Evolutionary conservation across 2,797 vertebrate species (phyloP).

Genomic region (Sparus aurata): DNA sequence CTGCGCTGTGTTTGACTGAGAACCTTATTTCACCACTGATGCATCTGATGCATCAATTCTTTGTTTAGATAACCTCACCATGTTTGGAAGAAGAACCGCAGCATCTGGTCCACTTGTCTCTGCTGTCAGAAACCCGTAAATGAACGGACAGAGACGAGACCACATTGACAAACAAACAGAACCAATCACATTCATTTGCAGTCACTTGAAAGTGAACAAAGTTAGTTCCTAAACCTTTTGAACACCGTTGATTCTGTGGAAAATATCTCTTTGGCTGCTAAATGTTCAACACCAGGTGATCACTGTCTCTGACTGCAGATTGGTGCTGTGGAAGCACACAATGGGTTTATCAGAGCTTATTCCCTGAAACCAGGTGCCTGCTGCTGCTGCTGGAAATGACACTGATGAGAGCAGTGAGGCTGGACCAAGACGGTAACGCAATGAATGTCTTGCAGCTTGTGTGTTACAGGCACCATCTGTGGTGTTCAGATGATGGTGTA

Average conservation of each 20-base stretch:
- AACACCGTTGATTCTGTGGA: neutral
- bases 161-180: neutral
- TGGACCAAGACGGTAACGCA: neutral
- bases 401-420: neutral
- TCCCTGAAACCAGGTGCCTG: neutral
- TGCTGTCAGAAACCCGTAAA: constrained; percentile 12
- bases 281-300: neutral
- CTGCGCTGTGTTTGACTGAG: constrained; percentile 20
- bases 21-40: constrained; percentile 43
- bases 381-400: neutral
- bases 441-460: too few relatives aligned
- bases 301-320: too few relatives aligned
- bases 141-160: constrained; percentile 6
- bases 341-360: neutral
- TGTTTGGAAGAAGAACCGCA: constrained; percentile 42
- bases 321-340: neutral
- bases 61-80: constrained; percentile 58
- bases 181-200: neutral
- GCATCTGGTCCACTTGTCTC: constrained; percentile 45
- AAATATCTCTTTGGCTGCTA: neutral
- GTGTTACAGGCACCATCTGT: too few relatives aligned
- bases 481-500: too few relatives aligned
- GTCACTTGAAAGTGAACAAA: neutral
- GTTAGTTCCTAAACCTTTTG: neutral
- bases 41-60: constrained; percentile 21